phyloP scores from a whole-genome alignment of 2,113 vertebrate genomes.

The Neoarius graeffei region DNA sequence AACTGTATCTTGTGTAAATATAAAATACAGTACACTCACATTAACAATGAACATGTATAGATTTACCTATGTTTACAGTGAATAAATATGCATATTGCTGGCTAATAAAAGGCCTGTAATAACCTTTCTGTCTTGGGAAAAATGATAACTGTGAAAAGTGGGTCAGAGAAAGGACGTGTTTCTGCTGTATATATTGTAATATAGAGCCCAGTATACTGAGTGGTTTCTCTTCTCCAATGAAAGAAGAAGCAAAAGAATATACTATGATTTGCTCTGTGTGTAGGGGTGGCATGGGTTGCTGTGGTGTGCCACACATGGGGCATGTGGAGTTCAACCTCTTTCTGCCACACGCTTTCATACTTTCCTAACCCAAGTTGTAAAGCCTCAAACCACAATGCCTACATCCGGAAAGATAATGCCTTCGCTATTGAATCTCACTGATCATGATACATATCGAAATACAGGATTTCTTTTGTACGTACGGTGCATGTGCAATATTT shows the following conservation, averaged over 20 bases:
- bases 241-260: background rate
- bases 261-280: background rate
- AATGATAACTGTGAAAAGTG: background rate
- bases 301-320: constrained; percentile 49
- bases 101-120: background rate
- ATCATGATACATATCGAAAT: background rate
- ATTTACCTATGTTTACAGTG: background rate
- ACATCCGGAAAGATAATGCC: background rate
- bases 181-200: background rate
- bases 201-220: background rate
- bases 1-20: background rate
- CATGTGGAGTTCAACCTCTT: constrained; percentile 37
- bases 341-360: constrained; percentile 36
- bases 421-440: background rate
- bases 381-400: constrained; percentile 46
- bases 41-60: background rate
- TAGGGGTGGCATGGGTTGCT: constrained; percentile 28
- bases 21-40: background rate
- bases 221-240: background rate
- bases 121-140: background rate
- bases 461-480: background rate
- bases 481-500: background rate
- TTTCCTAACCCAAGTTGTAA: constrained; percentile 27
- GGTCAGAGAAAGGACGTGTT: background rate
- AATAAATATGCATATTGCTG: background rate